phyloP scores from a whole-genome alignment of 2,113 vertebrate genomes.

The Nansenia antarctica region DNA sequence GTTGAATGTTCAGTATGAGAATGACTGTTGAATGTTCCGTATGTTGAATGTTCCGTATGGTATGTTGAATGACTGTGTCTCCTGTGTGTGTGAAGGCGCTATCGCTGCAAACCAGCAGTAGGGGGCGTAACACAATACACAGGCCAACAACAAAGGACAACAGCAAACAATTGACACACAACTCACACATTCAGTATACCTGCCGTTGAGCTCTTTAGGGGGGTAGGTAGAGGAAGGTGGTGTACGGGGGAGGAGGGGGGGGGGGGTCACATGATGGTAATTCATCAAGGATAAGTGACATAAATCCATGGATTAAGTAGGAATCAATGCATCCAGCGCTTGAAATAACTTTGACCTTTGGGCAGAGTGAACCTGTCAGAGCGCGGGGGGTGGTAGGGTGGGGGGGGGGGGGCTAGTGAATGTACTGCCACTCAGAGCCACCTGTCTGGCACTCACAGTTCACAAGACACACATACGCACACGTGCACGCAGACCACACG shows the following conservation, averaged over 20 bases:
- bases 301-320: constrained; percentile 27
- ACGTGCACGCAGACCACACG: background rate
- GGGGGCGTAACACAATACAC: constrained; percentile 36
- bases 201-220: too few species aligned
- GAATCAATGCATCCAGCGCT: constrained; percentile 32
- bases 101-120: background rate
- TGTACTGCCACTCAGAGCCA: background rate
- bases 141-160: constrained; percentile 23
- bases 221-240: background rate
- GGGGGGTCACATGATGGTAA: constrained; percentile 30
- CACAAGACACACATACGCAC: background rate
- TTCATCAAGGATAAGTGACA: constrained; percentile 49
- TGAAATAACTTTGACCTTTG: constrained; percentile 55
- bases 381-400: too few species aligned
- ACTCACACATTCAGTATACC: too few species aligned
- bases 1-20: too few species aligned
- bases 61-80: too few species aligned
- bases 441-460: background rate
- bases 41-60: too few species aligned
- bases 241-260: background rate
- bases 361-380: constrained; percentile 13
- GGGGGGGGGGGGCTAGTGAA: background rate
- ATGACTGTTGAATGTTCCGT: too few species aligned
- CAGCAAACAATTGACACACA: too few species aligned
- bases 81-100: too few species aligned